Conservation (phyloP, 2,888 invertebrate species). For the Junonia oenone region DNA sequence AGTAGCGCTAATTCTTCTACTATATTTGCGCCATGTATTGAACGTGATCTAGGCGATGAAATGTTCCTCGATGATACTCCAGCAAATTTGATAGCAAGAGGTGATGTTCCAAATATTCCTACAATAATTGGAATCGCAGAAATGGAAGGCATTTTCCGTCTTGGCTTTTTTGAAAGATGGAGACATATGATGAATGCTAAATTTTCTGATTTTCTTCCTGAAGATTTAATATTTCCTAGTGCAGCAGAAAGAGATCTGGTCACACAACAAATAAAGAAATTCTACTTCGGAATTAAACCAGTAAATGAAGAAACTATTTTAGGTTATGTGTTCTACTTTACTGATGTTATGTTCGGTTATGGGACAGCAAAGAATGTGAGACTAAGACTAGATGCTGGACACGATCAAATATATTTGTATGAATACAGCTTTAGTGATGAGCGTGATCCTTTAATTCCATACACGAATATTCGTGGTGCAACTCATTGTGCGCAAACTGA, state of each 20-base stretch:
- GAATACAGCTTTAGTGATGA: constrained; percentile 44
- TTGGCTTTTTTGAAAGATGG: constrained; percentile 36
- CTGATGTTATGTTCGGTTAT: constrained; percentile 51
- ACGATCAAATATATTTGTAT: constrained; percentile 47
- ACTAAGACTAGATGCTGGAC: constrained; percentile 40
- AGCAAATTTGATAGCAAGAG: constrained; percentile 38
- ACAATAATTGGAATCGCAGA: constrained; percentile 44
- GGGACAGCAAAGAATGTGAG: constrained; percentile 37
- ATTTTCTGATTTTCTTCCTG: constrained; percentile 48
- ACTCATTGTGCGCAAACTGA: constrained; percentile 39
- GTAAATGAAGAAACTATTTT: constrained; percentile 37
- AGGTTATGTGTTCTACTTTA: constrained; percentile 43
- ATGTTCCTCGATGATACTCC: constrained; percentile 43
- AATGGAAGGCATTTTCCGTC: constrained; percentile 39
- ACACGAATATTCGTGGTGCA: constrained; percentile 35
- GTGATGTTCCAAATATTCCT: constrained; percentile 41
- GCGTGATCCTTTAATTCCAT: constrained; percentile 30
- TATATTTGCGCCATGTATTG: constrained; percentile 39
- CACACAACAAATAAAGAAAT: constrained; percentile 36
- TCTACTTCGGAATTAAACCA: constrained; percentile 39
- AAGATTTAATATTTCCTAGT: constrained; percentile 41
- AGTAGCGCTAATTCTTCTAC: constrained; percentile 29
- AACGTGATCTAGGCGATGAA: constrained; percentile 37
- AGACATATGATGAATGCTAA: constrained; percentile 43
- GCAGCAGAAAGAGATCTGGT: constrained; percentile 39